A percentile compares a stretch with the other conserved stretches of the same genome.
Evolutionary conservation across 2,797 vertebrate species (phyloP).

Genomic region (Lindbergichthys nudifrons): DNA sequence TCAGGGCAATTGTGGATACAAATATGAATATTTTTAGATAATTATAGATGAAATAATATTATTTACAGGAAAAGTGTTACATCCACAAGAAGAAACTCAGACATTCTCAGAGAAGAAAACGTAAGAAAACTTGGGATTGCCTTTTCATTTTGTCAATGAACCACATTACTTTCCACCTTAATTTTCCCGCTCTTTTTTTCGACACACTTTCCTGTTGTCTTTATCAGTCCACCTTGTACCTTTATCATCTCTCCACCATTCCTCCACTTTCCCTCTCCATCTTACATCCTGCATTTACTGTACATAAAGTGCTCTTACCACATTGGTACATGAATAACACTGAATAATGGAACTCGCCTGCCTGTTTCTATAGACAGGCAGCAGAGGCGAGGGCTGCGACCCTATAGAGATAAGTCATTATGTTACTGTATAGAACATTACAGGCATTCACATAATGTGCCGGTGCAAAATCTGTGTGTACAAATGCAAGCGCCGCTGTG

Average conservation of each 20-base stretch:
- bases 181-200: neutral
- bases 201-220: neutral
- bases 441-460: slow-evolving; percentile 1
- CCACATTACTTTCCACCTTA: neutral
- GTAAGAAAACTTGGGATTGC: too few relatives aligned
- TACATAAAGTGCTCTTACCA: slow-evolving; percentile 41
- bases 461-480: slow-evolving; percentile 1
- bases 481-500: slow-evolving; percentile 10
- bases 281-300: slow-evolving; percentile 31
- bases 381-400: neutral
- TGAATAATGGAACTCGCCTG: slow-evolving; percentile 56
- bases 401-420: slow-evolving; percentile 24
- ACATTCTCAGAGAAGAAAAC: too few relatives aligned
- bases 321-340: slow-evolving; percentile 48
- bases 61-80: too few relatives aligned
- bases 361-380: slow-evolving; percentile 18
- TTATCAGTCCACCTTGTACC: neutral
- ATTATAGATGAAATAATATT: too few relatives aligned
- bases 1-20: too few relatives aligned
- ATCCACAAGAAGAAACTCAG: too few relatives aligned
- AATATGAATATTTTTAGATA: too few relatives aligned
- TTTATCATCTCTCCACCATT: neutral
- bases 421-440: slow-evolving; percentile 18
- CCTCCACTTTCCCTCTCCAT: neutral
- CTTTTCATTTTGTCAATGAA: too few relatives aligned